Evolutionary conservation across 2,113 vertebrate species (phyloP).

Genomic region (Poeciliopsis occidentalis): DNA sequence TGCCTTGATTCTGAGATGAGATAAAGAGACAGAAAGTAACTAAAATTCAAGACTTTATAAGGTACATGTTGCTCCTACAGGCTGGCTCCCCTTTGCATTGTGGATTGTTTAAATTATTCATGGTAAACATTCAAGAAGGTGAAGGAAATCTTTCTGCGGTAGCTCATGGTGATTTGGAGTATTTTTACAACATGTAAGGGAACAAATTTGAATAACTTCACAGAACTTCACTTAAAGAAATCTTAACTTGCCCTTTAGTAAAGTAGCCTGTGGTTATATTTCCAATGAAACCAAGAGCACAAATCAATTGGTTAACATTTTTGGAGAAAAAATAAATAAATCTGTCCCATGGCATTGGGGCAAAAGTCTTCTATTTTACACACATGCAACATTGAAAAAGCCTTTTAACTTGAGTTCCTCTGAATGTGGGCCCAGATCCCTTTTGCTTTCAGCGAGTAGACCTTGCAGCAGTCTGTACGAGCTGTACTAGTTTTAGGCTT

Average conservation of each 20-base stretch:
- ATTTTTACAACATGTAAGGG: background rate
- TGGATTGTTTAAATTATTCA: too few species aligned
- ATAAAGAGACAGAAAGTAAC: background rate
- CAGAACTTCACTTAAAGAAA: background rate
- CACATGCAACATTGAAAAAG: slow-evolving; percentile 32
- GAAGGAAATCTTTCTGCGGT: too few species aligned
- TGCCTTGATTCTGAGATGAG: slow-evolving; percentile 25
- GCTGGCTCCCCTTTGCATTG: too few species aligned
- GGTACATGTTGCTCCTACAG: too few species aligned
- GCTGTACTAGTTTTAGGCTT: background rate
- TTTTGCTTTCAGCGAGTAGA: slow-evolving; percentile 20
- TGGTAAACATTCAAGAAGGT: too few species aligned
- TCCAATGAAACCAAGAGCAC: slow-evolving; percentile 27
- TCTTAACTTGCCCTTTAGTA: background rate
- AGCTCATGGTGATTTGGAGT: background rate
- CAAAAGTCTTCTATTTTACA: slow-evolving; percentile 30
- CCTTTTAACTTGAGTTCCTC: slow-evolving; percentile 36
- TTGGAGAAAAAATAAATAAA: slow-evolving; percentile 12
- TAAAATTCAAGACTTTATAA: background rate
- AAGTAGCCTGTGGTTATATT: slow-evolving; percentile 8
- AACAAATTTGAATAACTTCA: background rate
- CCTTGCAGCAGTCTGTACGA: slow-evolving; percentile 37
- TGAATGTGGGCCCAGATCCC: slow-evolving; percentile 33
- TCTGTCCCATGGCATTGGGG: slow-evolving; percentile 13
- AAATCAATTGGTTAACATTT: slow-evolving; percentile 43